Base-by-base conservation (phyloP, 2,113 vertebrate species). In the Hippocampus comes region DNA sequence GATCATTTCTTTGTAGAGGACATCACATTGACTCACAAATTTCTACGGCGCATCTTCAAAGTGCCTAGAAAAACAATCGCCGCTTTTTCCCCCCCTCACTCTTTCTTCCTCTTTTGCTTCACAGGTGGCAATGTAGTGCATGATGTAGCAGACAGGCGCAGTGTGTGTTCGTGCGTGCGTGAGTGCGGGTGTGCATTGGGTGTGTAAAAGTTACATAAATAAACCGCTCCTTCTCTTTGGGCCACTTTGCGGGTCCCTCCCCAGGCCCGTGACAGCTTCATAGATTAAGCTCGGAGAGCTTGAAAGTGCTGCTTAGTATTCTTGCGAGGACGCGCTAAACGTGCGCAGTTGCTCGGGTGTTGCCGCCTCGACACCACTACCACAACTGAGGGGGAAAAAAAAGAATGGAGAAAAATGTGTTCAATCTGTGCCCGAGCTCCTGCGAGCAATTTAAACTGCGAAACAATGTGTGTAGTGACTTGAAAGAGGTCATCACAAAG, bases 1-100 rank as follows among this genome's bases (percentile, higher is more conserved):
- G 42, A 66, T 48, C 64, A 66, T 66, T 66, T 66, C n/a, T 48
- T 66, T 48, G 59, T 66, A 48, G 43, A 66, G 64, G 64, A 66
- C 64, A 65, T 46, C 41, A 23, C 63, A 66, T 66, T 66, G 64
- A 66, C 64, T 66, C 64, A 1, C 64, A 66, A 66, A 66, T 66
- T 46, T 27, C 43, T 49, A 43, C 43, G 17, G 23, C 25, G 42
- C 42, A 48, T 66, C 42, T 66, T 27, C 9, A 66, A 66, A 17
- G n/a, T 46, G 63, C 63, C 8, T 21, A 38, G 42, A 15, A 42
- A 56, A 65, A 65, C 63, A 43, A 65, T 65, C 20, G 4, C 21
- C 1, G 1, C 38, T 34, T 34, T 34, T 34, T 34, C 41, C 5
- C n/a, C 4, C 11, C 63, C 34, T 15, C 27, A 5, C 59, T 18